Conservation (phyloP, 2,888 invertebrate genomes). For the Itoplectis maculator region DNA sequence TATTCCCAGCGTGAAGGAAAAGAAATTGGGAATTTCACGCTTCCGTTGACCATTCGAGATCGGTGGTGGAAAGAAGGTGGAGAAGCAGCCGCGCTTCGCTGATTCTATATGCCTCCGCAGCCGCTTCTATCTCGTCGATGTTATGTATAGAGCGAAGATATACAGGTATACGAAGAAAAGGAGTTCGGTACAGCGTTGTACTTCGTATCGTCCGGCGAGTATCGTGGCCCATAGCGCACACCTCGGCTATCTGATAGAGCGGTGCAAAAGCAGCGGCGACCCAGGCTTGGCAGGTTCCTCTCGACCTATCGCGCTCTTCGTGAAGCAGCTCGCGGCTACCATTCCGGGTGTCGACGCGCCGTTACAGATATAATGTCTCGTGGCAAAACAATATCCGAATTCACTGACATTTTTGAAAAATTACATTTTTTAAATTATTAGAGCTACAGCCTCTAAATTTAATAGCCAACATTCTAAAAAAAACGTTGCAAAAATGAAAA, state of each 20-base stretch:
- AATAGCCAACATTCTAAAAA: too few relatives aligned
- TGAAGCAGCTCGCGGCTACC: constrained; percentile 6
- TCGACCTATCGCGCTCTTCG: constrained; percentile 19
- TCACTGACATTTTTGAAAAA: neutral
- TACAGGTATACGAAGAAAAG: constrained; percentile 17
- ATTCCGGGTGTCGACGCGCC: constrained; percentile 7
- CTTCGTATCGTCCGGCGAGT: constrained; percentile 19
- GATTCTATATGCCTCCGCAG: constrained; percentile 51
- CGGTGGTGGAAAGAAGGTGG: constrained; percentile 62
- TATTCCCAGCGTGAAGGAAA: constrained; percentile 77
- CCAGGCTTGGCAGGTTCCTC: constrained; percentile 18
- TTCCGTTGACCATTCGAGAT: constrained; percentile 80
- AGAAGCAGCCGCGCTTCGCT: constrained; percentile 53
- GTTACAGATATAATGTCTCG: neutral
- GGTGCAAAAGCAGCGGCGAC: constrained; percentile 34
- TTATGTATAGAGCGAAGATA: constrained; percentile 6
- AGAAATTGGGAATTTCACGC: constrained; percentile 84
- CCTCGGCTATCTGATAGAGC: constrained; percentile 42
- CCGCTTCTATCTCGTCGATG: constrained; percentile 48
- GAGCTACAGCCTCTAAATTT: too few relatives aligned
- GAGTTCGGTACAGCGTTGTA: constrained; percentile 22
- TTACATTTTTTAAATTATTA: neutral
- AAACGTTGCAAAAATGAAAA: too few relatives aligned
- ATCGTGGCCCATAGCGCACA: constrained; percentile 18
- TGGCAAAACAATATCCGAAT: neutral